Base-by-base conservation (phyloP, 2,113 vertebrate species). In the Oryzias javanicus region DNA sequence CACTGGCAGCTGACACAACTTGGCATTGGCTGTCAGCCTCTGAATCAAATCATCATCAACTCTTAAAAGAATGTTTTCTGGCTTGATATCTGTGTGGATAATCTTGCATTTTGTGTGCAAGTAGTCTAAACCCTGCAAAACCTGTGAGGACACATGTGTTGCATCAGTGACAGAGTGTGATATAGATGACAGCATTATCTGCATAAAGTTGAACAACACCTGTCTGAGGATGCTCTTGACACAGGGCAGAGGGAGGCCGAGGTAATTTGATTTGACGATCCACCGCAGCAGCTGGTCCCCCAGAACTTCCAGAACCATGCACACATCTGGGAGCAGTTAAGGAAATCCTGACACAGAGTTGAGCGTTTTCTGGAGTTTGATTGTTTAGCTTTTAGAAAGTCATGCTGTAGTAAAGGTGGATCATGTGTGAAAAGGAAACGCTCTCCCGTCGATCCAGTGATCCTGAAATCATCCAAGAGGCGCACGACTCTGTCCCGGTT, bases 291-390 rank as follows among this genome's bases (percentile, higher is more conserved):
- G 90, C 72, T 98, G 95, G 78, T 98, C 94, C 25, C 96, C 96
- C 80, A 98, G 92, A 49, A 98, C 96, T 89, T 98, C 96, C 4
- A 98, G 94, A 69, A 98, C 95, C 96, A 98, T 98, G 85, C 96
- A 98, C 55, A 98, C 95, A 87, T 98, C 96, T 98, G 78, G 22
- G 16, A 62, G 5, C 59, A 25, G 14, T 64, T 80, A 68, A 88
- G 75, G 79, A 59, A 18, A 6, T 19, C 19, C 4, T 58, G 49
- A 64, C 16, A 24, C 16, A 14, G 2, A 0, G 2, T 5, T 44
- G 2, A 49, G 13, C 2, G 48, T 49, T 49, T 49, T 20, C 22
- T 5, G 20, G 10, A 3, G 25, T 35, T 35, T 35, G 10, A 35
- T 35, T 35, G 35, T 12, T 12, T 35, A 35, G 35, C 29, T 35